Base-by-base conservation (phyloP, 2,113 vertebrate species). In the Bujurquina vittata region DNA sequence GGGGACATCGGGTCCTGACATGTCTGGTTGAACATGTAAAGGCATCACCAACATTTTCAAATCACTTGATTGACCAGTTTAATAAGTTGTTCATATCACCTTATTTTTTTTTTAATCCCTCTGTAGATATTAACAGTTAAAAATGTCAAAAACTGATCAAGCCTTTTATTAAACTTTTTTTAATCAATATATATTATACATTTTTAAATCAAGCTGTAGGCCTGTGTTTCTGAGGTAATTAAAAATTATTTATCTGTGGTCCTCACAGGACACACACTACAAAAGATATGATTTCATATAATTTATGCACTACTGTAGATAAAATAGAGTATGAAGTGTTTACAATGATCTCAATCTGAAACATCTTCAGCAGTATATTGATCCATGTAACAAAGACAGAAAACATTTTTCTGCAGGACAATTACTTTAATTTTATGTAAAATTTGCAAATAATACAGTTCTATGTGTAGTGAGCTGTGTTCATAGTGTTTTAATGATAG, bases 381-480 rank as follows among this genome's bases (percentile, higher is more conserved):
- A 67, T 67, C 40, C 26, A 67, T 67, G 26, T 26, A 67, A 46
- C 23, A 67, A 14, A 43, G 63, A 67, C 17, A 37, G 22, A 22
- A 37, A 67, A 46, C 22, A 67, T 9, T 46, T 65, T 67, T 67
- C 22, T 67, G 62, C 26, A 67, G 22, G 26, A 46, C 2, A 26
- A 67, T 67, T 46, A 67, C 46, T 10, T 67, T 67, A 67, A 18
- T 22, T 67, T 46, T 10, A 46, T 67, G 23, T 18, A 46, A 17
- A 65, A 65, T 65, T 65, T 65, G 40, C 63, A 22, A 67, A 67
- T 67, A 46, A 26, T 11, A 46, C 40, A 67, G 63, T 67, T 67
- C 26, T 10, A 29, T 46, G 22, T 52, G 6, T 52, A 52, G 6
- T 3, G 6, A 52, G 46, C 15, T 52, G 46, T 7, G 18, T 18